A percentile compares a stretch with the other conserved stretches of the same genome.
phyloP scores from a whole-genome alignment of 1,140 invertebrate genomes.

The Wasmannia auropunctata region DNA sequence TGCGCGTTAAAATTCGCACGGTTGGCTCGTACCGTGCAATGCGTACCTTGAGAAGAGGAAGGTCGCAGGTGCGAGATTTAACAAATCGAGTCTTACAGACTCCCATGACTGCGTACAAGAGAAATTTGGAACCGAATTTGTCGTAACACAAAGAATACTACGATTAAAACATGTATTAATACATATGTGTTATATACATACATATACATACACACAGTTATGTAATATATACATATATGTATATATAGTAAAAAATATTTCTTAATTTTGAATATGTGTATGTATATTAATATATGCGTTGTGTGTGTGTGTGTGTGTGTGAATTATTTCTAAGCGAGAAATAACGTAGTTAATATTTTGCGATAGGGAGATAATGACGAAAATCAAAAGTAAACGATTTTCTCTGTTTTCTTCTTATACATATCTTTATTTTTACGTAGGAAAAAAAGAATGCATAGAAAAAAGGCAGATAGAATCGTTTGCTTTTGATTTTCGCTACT shows the following conservation, averaged over 20 bases:
- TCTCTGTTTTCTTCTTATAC: neutral
- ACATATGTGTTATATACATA: no score
- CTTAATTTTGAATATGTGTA: no score
- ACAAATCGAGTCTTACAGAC: neutral
- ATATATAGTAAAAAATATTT: no score
- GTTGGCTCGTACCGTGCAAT: slow-evolving; percentile 5
- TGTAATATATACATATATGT: no score
- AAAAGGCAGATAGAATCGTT: neutral
- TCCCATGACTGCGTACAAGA: neutral
- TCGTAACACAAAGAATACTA: neutral
- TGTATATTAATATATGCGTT: no score
- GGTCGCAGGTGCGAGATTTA: slow-evolving; percentile 38
- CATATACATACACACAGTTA: no score
- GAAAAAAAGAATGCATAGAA: neutral
- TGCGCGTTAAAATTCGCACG: slow-evolving; percentile 64
- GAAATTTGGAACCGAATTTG: neutral
- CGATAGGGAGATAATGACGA: neutral
- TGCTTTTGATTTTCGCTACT: neutral
- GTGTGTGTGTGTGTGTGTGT: no score
- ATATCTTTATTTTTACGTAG: neutral
- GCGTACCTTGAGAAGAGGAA: slow-evolving; percentile 49
- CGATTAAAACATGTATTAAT: neutral
- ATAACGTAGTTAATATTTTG: slow-evolving; percentile 3
- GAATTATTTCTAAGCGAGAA: neutral
- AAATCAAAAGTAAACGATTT: neutral